Base-by-base conservation (phyloP, 2,113 vertebrate genomes). In the Circaetus gallicus region DNA sequence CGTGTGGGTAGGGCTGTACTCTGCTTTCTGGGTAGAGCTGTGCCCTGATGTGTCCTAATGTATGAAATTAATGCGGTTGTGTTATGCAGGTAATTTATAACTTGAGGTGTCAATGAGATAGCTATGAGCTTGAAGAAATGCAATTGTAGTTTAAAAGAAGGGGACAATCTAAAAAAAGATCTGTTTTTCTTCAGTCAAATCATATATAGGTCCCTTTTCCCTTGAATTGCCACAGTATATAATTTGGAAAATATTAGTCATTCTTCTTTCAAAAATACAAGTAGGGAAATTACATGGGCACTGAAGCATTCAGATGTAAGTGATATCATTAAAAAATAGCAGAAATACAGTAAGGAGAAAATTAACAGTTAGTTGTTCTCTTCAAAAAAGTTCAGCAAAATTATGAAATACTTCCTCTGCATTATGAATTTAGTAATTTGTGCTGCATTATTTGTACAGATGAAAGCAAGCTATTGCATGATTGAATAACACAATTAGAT, bases 231-330 rank as follows among this genome's bases (percentile, higher is more conserved):
- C 56, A 52, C 1, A 1, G 50, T 78, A 76, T 72, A 59, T 79
- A 79, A 93, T 90, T 95, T 87, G 56, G 82, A 93, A 94, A 94
- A 93, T 82, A 87, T 74, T 87, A 93, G 42, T 93, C 74, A 79
- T 94, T 93, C 65, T 76, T 82, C 76, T 89, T 93, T 90, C 85
- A 91, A 79, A 96, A 93, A 87, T 76, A 89, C 59, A 79, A 74
- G 52, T 53, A 79, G 52, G 63, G 61, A 97, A 96, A 97, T 95
- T 89, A 89, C 55, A 87, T 24, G 42, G 55, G 90, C 74, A 90
- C 58, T 42, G 94, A 96, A 94, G 87, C 92, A 93, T 93, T 92
- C 78, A 91, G 56, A 94, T 79, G 73, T 65, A 87, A 93, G 73
- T 74, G 77, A 95, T 85, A 93, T 50, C 61, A 91, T 76, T 93